Base-by-base conservation (phyloP, 1,140 invertebrate species). In the Drosophila watanabei region DNA sequence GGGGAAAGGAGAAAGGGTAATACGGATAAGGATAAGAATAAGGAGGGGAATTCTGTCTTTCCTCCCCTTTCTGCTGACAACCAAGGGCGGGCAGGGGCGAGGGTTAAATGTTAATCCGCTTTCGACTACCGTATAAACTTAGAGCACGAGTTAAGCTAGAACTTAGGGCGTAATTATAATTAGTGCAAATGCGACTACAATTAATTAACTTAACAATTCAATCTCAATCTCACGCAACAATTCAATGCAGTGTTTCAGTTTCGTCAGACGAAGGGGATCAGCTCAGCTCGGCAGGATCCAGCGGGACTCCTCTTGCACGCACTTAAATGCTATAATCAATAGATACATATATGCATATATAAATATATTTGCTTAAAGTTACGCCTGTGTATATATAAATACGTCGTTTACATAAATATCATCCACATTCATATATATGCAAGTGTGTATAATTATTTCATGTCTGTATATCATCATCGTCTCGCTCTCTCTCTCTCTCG, bases 201-300 rank as follows among this genome's bases (percentile, higher is more conserved):
- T 71, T 80, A 88, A 73, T 88, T 79, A 87, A 70, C 79, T 88
- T 78, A 84, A 80, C 80, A 86, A 82, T 82, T 65, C 51, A 80
- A 63, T 73, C 35, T 60, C 46, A 73, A 75, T 79, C n/a, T 63
- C 41, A 45, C 49, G 41, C 64, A 81, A 76, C 49, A 79, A 64
- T 64, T 73, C 49, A 75, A 70, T 52, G 35, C 62, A 68, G n/a
- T 24, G 24, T 24, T 24, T 24, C 24, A 24, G 24, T 43, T 86
- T 87, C 82, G 83, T 86, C 69, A 75, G 68, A 85, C 82, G 79
- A 85, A 86, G 62, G 60, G 41, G 24, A 24, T 24, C 24, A 24
- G 24, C 24, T 24, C 24, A 24, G 63, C 75, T 80, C 48, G 66
- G 46, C 66, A 43, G 61, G 66, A 39, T 20, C 24, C 10, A 49